Base-by-base conservation (phyloP, 2,797 vertebrate species). In the Cynodonichthys magdalenae region DNA sequence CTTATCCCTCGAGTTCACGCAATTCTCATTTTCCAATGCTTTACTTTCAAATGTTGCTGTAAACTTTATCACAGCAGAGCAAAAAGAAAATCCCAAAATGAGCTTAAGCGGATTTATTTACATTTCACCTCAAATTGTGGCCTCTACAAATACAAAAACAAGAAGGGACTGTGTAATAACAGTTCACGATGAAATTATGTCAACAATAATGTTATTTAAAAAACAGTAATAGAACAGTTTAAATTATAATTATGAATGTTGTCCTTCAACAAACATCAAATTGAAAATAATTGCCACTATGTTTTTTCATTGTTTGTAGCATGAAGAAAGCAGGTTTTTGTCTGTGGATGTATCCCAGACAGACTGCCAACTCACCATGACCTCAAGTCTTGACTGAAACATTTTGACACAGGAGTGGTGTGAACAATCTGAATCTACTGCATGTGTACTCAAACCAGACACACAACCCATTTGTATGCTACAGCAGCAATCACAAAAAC, bases 291-390 rank as follows among this genome's bases (percentile, higher is more conserved):
- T 28, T 29, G 24, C 20, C 59, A 51, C 18, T 7, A 49, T 29
- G 55, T 42, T 15, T 31, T 36, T 56, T 71, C 54, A 46, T 62
- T 81, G 78, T 87, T 67, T 36, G 50, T 60, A 17, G 51, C 51
- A 41, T 77, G 54, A 81, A 79, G 74, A 88, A 79, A 80, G 49
- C 36, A 45, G 6, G 70, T 58, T 79, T 87, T 85, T 89, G 86
- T 86, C 76, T 53, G 42, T 42, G 60, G 24, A 47, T 62, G 66
- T 60, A 51, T 57, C 67, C 48, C 41, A 72, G 69, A 64, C 55
- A 15, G 62, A 79, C 73, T 66, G n/a, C 47, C 56, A 81, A 70
- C 62, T 54, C 69, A 18, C 77, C 69, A 51, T 87, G 86, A 86
- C 86, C 72, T 90, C 85, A 87, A 24, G 83, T 41, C 66, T 65